Percentiles rank a stretch among this genome's conserved stretches.
Evolutionary conservation across 2,888 invertebrate genomes (phyloP).

Genomic region (Synergus itoensis): DNA sequence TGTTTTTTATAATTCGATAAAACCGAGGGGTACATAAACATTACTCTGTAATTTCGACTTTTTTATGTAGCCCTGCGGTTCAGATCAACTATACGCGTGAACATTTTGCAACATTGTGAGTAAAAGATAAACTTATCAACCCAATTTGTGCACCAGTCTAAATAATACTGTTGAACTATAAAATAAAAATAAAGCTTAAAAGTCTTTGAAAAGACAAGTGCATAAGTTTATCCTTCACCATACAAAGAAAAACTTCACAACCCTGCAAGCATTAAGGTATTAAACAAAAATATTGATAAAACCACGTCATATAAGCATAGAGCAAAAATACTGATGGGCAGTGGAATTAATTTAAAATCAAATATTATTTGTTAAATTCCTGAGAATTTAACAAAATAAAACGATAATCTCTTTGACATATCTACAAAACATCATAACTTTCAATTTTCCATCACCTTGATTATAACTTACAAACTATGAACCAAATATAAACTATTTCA

Average conservation of each 20-base stretch:
- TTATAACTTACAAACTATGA: background rate
- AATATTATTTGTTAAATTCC: too few relatives aligned
- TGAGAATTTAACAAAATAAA: background rate
- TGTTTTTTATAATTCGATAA: background rate
- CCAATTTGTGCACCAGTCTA: background rate
- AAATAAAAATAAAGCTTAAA: background rate
- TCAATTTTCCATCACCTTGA: conserved; percentile 13
- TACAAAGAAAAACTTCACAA: background rate
- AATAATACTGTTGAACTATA: background rate
- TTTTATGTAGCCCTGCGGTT: background rate
- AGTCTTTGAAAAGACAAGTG: background rate
- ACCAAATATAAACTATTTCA: background rate
- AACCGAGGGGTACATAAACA: background rate
- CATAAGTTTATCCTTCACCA: background rate
- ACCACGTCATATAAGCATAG: background rate
- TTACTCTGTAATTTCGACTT: background rate
- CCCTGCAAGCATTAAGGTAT: background rate
- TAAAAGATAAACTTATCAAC: background rate
- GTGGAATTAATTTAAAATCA: background rate
- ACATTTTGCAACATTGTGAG: background rate
- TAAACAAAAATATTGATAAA: background rate
- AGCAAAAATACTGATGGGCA: background rate
- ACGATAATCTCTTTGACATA: too few relatives aligned
- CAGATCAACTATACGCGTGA: background rate
- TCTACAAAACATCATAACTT: background rate